Evolutionary conservation across 2,113 vertebrate species (phyloP).

Genomic region (Phrynosoma platyrhinos): DNA sequence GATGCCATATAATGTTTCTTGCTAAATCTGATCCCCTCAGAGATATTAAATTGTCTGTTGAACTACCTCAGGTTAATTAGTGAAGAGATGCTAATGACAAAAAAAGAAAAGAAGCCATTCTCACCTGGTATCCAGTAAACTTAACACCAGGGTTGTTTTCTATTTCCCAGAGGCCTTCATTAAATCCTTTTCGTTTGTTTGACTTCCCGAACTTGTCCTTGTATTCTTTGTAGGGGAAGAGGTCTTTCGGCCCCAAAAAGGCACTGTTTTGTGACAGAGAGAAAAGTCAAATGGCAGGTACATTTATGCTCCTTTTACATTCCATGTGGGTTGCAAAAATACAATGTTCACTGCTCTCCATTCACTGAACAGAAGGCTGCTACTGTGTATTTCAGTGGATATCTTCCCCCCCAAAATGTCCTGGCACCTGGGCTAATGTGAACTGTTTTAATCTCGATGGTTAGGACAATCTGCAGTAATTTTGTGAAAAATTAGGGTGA

Average conservation of each 20-base stretch:
- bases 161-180: conserved; percentile 98
- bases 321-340: background rate
- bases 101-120: conserved; percentile 39
- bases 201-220: conserved; percentile 99
- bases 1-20: background rate
- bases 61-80: background rate
- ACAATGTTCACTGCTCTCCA: background rate
- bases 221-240: conserved; percentile 97
- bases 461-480: background rate
- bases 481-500: background rate
- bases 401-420: background rate
- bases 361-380: background rate
- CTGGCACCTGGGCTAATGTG: background rate
- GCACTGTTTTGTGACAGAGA: conserved; percentile 81
- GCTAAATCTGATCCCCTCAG: conserved; percentile 30
- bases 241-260: conserved; percentile 95
- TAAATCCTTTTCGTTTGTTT: conserved; percentile 99
- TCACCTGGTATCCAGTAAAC: conserved; percentile 96
- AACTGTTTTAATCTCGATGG: background rate
- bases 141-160: conserved; percentile 98
- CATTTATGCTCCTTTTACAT: background rate
- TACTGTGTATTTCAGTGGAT: background rate
- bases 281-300: conserved; percentile 33
- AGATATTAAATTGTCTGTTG: conserved; percentile 2
- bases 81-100: conserved; percentile 34